Evolutionary conservation across 2,797 vertebrate genomes (phyloP).

Genomic region (Epinephelus awoara): DNA sequence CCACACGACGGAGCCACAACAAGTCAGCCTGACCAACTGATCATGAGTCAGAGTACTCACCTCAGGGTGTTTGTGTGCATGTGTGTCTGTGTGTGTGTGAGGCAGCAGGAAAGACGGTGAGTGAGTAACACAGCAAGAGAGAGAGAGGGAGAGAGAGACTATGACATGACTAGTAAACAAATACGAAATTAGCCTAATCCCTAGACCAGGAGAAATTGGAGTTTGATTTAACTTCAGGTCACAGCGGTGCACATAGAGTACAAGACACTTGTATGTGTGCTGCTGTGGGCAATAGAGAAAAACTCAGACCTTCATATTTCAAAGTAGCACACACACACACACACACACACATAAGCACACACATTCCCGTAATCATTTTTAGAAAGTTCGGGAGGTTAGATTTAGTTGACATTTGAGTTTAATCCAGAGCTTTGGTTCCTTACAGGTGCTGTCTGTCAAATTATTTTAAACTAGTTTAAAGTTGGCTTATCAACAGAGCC

Average conservation of each 20-base stretch:
- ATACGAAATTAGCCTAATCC: slow-evolving; percentile 22
- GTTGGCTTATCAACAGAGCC: slow-evolving; percentile 77
- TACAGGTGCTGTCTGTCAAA: slow-evolving; percentile 71
- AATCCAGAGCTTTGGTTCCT: slow-evolving; percentile 62
- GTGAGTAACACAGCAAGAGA: not conserved
- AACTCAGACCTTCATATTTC: slow-evolving; percentile 21
- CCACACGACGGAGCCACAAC: slow-evolving; percentile 10
- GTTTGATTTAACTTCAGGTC: slow-evolving; percentile 29
- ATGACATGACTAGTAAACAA: not conserved
- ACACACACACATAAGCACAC: slow-evolving; percentile 8
- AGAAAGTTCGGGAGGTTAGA: slow-evolving; percentile 60
- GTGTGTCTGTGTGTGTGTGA: slow-evolving; percentile 9
- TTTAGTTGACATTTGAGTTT: slow-evolving; percentile 68
- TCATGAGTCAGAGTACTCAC: slow-evolving; percentile 42
- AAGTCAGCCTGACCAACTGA: slow-evolving; percentile 38
- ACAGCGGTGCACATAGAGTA: slow-evolving; percentile 10
- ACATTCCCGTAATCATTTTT: slow-evolving; percentile 46
- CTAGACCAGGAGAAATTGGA: slow-evolving; percentile 12
- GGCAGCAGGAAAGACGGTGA: slow-evolving; percentile 2
- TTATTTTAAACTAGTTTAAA: slow-evolving; percentile 77
- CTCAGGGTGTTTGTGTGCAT: slow-evolving; percentile 8
- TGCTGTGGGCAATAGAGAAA: slow-evolving; percentile 20
- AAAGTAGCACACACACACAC: not conserved
- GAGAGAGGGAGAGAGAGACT: not conserved
- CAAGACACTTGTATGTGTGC: slow-evolving; percentile 3